Base-by-base conservation (phyloP, 2,888 invertebrate genomes). In the Xanthia icteritia region DNA sequence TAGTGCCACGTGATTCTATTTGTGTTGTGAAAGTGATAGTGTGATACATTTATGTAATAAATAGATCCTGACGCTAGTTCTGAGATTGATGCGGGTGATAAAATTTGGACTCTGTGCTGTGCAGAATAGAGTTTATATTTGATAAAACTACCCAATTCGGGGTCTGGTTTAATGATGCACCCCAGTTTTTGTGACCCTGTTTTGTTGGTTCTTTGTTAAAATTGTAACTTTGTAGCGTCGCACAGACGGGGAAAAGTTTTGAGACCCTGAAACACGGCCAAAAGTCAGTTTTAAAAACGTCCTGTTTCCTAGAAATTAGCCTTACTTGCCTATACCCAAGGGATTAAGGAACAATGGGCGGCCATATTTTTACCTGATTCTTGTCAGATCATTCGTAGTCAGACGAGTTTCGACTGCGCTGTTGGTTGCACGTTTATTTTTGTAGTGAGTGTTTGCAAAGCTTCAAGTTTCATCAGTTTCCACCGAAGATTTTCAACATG, bases 111-210 rank as follows among this genome's bases (percentile, higher is more conserved):
- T 51, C 60, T 66, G 27, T 58, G 1, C 0, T 2, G 23, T 42
- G 0, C 1, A 0, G 0, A 39, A 63, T 83, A 83, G 63, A 54
- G 83, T 67, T 82, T 20, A 45, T 45, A 36, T 60, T 51, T 27
- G 15, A 13, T n/a, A 4, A 36, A 63, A 42, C 54, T 54, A 31
- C 5, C 42, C 2, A 39, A n/a, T 56, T 42, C 20, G 27, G 51
- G 15, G 9, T 15, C 20, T 31, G 64, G 20, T 81, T 75, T 23
- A 23, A 42, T 65, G 27, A 42, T 65, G 27, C 11, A 67, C 76
- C 69, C 66, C 27, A 11, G 23, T 78, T 82, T 78, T 72, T 82
- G 83, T 74, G 74, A 27, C 31, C 15, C 23, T 61, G 56, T 58
- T 61, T 27, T 5, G 58, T 36, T 54, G 76, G 68, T 63, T 69